Conservation (phyloP, 2,113 vertebrate genomes). For the Odontophorus gujanensis region DNA sequence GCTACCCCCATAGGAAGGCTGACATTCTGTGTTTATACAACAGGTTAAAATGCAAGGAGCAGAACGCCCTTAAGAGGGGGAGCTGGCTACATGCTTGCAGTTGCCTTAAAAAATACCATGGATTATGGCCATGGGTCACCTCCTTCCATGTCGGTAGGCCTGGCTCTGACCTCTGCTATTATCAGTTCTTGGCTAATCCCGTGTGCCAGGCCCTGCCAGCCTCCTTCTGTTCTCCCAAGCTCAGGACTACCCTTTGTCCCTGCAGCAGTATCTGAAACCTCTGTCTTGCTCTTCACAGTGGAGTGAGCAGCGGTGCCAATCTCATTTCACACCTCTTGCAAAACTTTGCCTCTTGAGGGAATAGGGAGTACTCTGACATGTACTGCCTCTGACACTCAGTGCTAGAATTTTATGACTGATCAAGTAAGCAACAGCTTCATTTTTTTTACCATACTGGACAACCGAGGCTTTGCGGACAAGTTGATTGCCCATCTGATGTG, state of each 20-base stretch:
- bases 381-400: neutral
- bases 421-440: neutral
- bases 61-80: neutral
- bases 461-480: neutral
- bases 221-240: neutral
- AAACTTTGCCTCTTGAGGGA: neutral
- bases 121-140: rapidly evolving
- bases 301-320: neutral
- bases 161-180: neutral
- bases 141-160: neutral
- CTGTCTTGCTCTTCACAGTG: neutral
- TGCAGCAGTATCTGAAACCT: neutral
- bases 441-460: neutral
- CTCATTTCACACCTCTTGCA: neutral
- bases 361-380: neutral
- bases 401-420: neutral
- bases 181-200: neutral
- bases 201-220: neutral
- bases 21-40: neutral
- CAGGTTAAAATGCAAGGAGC: neutral
- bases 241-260: neutral
- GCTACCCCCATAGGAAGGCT: neutral
- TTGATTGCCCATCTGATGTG: neutral
- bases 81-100: rapidly evolving
- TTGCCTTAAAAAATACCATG: neutral